Percentiles rank a stretch among this genome's conserved stretches.
Conservation (phyloP, 2,888 invertebrate genomes). For the Drosophila subquinaria region DNA sequence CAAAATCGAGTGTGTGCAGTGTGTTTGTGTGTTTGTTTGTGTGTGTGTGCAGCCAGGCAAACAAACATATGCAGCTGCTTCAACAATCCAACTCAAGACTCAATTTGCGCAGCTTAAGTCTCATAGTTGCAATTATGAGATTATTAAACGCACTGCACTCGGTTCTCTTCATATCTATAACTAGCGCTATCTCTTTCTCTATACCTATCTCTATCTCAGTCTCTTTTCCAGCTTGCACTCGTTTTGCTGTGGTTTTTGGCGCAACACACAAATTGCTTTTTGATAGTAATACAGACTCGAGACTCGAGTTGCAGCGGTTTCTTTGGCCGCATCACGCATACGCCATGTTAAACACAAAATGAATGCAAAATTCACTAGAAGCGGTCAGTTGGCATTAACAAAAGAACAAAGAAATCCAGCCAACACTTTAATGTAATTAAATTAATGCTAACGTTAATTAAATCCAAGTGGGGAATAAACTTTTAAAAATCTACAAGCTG, state of each 20-base stretch:
- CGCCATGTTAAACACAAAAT: conserved; percentile 28
- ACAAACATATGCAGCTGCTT: conserved; percentile 54
- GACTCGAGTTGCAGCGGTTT: conserved; percentile 2
- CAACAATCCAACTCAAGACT: conserved; percentile 49
- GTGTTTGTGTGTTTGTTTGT: background rate
- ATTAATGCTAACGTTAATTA: conserved; percentile 12
- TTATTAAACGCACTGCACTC: conserved; percentile 57
- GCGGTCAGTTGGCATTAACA: conserved; percentile 1
- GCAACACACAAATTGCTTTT: conserved; percentile 46
- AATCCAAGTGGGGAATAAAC: background rate
- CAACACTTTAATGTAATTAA: background rate
- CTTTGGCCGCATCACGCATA: conserved; percentile 28
- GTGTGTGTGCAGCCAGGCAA: conserved; percentile 8
- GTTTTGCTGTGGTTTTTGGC: conserved; percentile 21
- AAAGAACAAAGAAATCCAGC: background rate
- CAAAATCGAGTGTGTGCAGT: background rate
- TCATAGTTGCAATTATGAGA: conserved; percentile 73
- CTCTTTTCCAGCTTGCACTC: background rate
- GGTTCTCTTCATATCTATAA: background rate
- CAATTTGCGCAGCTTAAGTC: conserved; percentile 70
- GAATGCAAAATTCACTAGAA: conserved; percentile 6
- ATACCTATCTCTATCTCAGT: background rate
- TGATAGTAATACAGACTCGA: conserved; percentile 33
- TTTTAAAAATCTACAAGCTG: background rate
- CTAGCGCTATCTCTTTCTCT: background rate